Percentiles rank a stretch among this genome's conserved stretches.
Conservation (phyloP, 1,140 invertebrate genomes). For the Sitophilus oryzae region DNA sequence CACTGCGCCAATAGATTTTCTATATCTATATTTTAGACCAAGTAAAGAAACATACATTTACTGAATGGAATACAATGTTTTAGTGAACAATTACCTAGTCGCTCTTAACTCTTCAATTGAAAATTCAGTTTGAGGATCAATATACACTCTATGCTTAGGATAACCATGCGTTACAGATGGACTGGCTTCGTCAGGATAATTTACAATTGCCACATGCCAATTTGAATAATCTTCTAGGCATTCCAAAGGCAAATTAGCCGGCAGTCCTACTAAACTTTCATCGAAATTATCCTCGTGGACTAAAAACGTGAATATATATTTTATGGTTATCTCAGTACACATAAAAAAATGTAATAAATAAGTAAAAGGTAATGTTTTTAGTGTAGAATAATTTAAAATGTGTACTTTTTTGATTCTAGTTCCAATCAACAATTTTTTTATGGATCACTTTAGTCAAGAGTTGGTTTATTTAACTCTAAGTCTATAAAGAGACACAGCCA, state of each 20-base stretch:
- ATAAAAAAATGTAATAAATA: slow-evolving; percentile 16
- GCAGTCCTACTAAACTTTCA: slow-evolving; percentile 34
- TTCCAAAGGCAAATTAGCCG: slow-evolving; percentile 36
- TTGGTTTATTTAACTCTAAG: no score
- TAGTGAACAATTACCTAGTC: slow-evolving; percentile 31
- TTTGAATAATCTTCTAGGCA: slow-evolving; percentile 51
- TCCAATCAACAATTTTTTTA: no score
- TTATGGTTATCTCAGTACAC: background rate
- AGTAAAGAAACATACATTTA: background rate
- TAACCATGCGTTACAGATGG: slow-evolving; percentile 54
- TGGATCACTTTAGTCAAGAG: no score
- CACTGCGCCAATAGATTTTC: background rate
- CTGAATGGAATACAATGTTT: background rate
- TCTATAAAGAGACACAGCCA: no score
- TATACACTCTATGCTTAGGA: slow-evolving; percentile 55
- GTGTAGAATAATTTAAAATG: no score
- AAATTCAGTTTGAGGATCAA: slow-evolving; percentile 52
- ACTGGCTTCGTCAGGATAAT: slow-evolving; percentile 52
- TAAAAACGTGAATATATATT: slow-evolving; percentile 26
- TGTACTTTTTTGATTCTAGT: no score
- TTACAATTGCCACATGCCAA: slow-evolving; percentile 50
- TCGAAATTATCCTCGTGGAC: slow-evolving; percentile 56
- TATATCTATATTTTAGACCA: background rate
- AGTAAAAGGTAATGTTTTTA: no score
- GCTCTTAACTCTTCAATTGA: slow-evolving; percentile 63